Evolutionary conservation across 2,113 vertebrate species (phyloP), one percentile per base, ranked within the genome.

Genomic region (Apodemus speciosus): DNA sequence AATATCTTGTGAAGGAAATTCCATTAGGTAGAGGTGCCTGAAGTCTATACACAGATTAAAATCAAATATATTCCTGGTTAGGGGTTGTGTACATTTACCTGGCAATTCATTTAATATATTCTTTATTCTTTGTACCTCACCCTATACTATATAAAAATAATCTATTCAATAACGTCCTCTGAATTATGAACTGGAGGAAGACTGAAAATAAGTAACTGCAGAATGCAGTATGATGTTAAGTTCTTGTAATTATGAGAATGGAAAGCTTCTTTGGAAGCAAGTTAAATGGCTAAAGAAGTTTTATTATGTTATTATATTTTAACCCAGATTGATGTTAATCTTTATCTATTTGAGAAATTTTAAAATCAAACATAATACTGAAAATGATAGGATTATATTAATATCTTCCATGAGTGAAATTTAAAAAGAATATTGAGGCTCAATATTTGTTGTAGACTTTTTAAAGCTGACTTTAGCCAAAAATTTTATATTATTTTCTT

Each of bases 341-440:
- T 2, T 85, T 90, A 75, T 9, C 21, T 84, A 40, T 75, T 75
- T 86, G 49, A 66, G 64, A 88, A 38, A 49, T 93, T 76, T 93
- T 84, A 64, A 27, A 16, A 40, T 71, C 66, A 88, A 56, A 72
- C 16, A 30, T 77, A 5, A 13, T 89, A 38, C 89, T 40, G 16
- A 9, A 4, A 25, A 69, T 53, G 53, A n/a, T 38, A n/a, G 9
- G 11, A 51, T 16, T 89, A 6, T 49, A 69, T 23, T 10, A 51
- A 43, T 53, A 68, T 27, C 0, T 91, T 80, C 56, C 14, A 79
- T 6, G 11, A 72, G 56, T 80, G 23, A 88, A 83, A 80, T 43
- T 49, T 0, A 56, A 93, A 71, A 75, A n/a, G 80, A 79, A 93
- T 40, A 80, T 71, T 83, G 49, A 92, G 62, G 2, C 75, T 95